phyloP scores from a whole-genome alignment of 2,888 invertebrate species.

The Hydriomena furcata region DNA sequence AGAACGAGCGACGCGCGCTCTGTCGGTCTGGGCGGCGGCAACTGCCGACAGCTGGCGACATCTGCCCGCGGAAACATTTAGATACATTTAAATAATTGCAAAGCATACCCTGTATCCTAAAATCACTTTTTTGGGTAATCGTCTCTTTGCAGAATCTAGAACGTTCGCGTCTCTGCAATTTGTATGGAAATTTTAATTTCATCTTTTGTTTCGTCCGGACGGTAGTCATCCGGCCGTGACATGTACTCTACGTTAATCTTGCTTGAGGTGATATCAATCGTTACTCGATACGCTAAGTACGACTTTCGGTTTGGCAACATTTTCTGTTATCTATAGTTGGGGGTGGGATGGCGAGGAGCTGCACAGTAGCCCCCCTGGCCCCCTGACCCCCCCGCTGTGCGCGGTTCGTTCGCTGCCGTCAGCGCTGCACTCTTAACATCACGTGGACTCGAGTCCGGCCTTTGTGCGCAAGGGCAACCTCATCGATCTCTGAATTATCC shows the following conservation, averaged over 20 bases:
- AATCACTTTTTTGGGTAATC: slow-evolving; percentile 88
- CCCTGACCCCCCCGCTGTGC: slow-evolving; percentile 40
- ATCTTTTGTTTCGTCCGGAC: slow-evolving; percentile 65
- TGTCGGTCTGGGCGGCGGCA: slow-evolving; percentile 39
- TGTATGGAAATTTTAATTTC: slow-evolving; percentile 63
- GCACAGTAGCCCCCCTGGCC: neutral
- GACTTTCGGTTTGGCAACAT: slow-evolving; percentile 78
- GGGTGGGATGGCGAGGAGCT: slow-evolving; percentile 14
- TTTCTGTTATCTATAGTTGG: slow-evolving; percentile 69
- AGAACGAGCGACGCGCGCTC: slow-evolving; percentile 54
- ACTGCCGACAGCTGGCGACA: slow-evolving; percentile 60
- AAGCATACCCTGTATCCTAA: slow-evolving; percentile 98
- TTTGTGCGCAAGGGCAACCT: slow-evolving; percentile 31
- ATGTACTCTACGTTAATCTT: slow-evolving; percentile 71
- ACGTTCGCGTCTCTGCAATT: slow-evolving; percentile 75
- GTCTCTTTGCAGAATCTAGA: slow-evolving; percentile 75
- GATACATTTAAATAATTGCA: slow-evolving; percentile 93
- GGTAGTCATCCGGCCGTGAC: slow-evolving; percentile 49
- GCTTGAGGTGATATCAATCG: slow-evolving; percentile 73
- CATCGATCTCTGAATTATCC: slow-evolving; percentile 30
- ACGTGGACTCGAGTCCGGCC: slow-evolving; percentile 35
- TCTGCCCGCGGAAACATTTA: slow-evolving; percentile 82
- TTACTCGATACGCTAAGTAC: slow-evolving; percentile 75
- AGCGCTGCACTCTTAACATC: slow-evolving; percentile 24
- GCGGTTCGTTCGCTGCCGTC: slow-evolving; percentile 30